Percentiles rank a stretch among this genome's conserved stretches.
phyloP scores from a whole-genome alignment of 30 jellyfish, hydroid and myxozoan genomes.

The Mastigias papua region DNA sequence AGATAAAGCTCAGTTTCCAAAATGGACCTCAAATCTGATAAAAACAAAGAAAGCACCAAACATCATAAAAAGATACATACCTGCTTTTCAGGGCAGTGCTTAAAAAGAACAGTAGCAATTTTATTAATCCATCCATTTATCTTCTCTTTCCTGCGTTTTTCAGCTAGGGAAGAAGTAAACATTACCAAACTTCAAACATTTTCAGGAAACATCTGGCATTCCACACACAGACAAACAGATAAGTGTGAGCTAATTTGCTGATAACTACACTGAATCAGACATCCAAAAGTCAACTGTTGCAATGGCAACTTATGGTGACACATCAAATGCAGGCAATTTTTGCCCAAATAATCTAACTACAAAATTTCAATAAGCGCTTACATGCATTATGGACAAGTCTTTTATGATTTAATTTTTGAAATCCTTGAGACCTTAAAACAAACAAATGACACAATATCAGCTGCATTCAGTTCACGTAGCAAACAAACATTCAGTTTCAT shows the following conservation, averaged over 20 bases:
- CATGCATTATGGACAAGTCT: constrained; percentile 76
- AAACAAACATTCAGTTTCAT: too few relatives aligned
- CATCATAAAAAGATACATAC: constrained; percentile 1
- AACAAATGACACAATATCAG: too few relatives aligned
- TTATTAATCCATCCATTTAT: constrained; percentile 83
- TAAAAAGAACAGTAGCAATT: constrained; percentile 73
- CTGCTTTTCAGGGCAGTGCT: constrained; percentile 78
- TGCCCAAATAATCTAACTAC: neutral
- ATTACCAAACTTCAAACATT: neutral
- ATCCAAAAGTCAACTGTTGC: too few relatives aligned
- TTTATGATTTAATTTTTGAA: constrained; percentile 24
- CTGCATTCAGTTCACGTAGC: neutral
- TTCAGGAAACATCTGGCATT: neutral
- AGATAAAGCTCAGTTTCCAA: too few relatives aligned
- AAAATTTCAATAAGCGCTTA: constrained; percentile 7
- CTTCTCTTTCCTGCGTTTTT: constrained; percentile 84
- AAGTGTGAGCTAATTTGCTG: too few relatives aligned
- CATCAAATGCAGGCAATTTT: too few relatives aligned
- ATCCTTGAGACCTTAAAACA: constrained; percentile 51
- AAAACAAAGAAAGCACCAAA: too few relatives aligned
- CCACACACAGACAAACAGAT: neutral
- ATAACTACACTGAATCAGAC: too few relatives aligned
- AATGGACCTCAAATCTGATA: too few relatives aligned
- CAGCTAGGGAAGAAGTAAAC: too few relatives aligned
- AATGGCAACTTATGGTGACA: too few relatives aligned